phyloP scores from a whole-genome alignment of 2,113 vertebrate species.

The Cnemophilus loriae region DNA sequence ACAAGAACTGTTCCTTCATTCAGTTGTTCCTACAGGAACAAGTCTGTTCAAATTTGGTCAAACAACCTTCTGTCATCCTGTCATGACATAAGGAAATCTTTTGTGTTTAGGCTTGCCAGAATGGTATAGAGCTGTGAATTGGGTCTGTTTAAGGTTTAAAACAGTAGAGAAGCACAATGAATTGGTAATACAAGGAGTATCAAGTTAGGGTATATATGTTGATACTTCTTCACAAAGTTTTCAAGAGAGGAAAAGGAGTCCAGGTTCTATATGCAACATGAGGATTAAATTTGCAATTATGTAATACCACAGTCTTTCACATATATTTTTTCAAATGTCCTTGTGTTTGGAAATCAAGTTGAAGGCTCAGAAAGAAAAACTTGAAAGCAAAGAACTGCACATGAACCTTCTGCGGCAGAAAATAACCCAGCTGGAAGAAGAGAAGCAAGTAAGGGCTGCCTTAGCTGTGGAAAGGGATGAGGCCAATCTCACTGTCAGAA shows the following conservation, averaged over 20 bases:
- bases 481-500: constrained; percentile 68
- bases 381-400: constrained; percentile 86
- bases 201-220: not conserved
- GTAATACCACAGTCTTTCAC: not conserved
- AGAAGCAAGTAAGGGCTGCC: constrained; percentile 71
- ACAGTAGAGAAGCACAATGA: not conserved
- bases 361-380: constrained; percentile 83
- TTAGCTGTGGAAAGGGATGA: constrained; percentile 77
- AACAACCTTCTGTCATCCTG: not conserved
- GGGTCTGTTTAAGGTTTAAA: not conserved
- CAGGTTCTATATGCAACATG: not conserved
- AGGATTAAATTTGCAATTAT: not conserved
- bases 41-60: not conserved
- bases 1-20: not conserved
- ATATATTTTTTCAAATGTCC: not conserved
- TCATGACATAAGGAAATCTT: not conserved
- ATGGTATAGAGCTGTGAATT: not conserved
- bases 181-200: not conserved
- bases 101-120: not conserved
- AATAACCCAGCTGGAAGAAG: constrained; percentile 82
- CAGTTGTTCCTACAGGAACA: not conserved
- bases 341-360: constrained; percentile 70
- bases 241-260: not conserved
- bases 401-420: constrained; percentile 85
- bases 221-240: not conserved